Base-by-base conservation (phyloP, 2,797 vertebrate genomes). In the Muscicapa striata region DNA sequence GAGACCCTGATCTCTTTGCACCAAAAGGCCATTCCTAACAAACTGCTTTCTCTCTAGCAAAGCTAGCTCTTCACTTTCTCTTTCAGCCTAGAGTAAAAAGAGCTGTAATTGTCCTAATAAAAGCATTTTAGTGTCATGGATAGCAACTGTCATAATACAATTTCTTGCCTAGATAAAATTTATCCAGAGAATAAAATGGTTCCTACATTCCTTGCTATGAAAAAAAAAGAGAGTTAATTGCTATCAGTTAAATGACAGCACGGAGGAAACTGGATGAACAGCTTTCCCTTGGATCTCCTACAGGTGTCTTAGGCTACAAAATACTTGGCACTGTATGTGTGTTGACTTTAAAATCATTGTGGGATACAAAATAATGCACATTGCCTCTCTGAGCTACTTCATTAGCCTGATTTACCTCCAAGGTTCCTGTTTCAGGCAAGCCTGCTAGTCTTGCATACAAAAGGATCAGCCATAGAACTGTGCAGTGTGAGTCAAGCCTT, bases 391-490 rank as follows among this genome's bases (percentile, higher is more conserved):
- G 91, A 97, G 86, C 88, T 88, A 89, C 92, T 97, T 97, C 96
- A 94, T 97, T 97, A 97, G 95, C 70, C 93, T 96, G 96, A 97
- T 97, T 97, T 97, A 97, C 96, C 94, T 94, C 84, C 90, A 94
- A 95, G 89, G 93, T 93, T 93, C 86, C 81, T 62, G 43, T 95
- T 94, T 87, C 94, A 95, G 87, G 96, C 92, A 94, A 86, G 90
- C 92, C 92, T 96, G 93, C 88, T 93, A 36, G 94, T 81, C 92
- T 62, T 92, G 93, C 93, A 55, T 86, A 94, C 85, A 79, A 93
- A 95, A 94, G 84, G 89, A 96, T 84, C 89, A 72, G 87, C 46
- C 57, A 90, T 62, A 89, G 68, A 34, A 38, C 43, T 90, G 90
- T 87, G 86, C 84, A 87, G 93, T 10, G 0, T 30, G 55, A 93